Conservation (phyloP, 2,888 invertebrate genomes). For the Mythimna loreyi region DNA sequence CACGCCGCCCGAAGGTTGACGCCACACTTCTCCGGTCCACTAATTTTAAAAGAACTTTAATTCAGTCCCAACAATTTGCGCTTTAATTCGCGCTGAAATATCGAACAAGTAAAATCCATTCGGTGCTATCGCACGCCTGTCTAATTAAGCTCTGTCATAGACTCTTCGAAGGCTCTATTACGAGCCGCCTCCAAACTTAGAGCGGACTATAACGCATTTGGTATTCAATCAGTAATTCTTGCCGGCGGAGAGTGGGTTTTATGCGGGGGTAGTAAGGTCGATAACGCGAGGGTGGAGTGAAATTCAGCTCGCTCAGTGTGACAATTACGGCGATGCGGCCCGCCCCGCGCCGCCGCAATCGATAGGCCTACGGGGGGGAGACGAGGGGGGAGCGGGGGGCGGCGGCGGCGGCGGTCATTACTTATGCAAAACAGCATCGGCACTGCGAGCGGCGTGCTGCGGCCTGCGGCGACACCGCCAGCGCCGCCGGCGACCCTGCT, state of each 20-base stretch:
- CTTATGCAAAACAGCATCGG: conserved; percentile 89
- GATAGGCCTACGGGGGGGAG: conserved; percentile 93
- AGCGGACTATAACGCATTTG: conserved; percentile 88
- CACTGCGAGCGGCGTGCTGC: conserved; percentile 67
- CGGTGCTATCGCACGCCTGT: conserved; percentile 88
- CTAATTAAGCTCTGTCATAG: conserved; percentile 91
- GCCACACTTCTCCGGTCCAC: conserved; percentile 64
- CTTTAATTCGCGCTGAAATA: conserved; percentile 80
- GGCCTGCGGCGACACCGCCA: conserved; percentile 60
- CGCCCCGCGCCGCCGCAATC: conserved; percentile 93
- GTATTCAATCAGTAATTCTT: conserved; percentile 82
- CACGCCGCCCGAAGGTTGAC: conserved; percentile 64
- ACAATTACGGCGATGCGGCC: conserved; percentile 90
- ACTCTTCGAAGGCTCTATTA: conserved; percentile 91
- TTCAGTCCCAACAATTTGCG: conserved; percentile 74
- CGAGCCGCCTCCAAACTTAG: conserved; percentile 89
- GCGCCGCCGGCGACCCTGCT: conserved; percentile 62
- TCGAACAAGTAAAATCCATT: conserved; percentile 90
- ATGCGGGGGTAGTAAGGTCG: conserved; percentile 84
- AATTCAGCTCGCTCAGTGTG: conserved; percentile 88
- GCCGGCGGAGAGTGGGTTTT: conserved; percentile 78
- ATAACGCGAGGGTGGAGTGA: conserved; percentile 82
- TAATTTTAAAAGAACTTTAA: conserved; percentile 75
- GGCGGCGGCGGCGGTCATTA: conserved; percentile 80
- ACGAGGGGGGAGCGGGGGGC: conserved; percentile 78